Base-by-base conservation (phyloP, 2,113 vertebrate species). In the Thalassarche chlororhynchos region DNA sequence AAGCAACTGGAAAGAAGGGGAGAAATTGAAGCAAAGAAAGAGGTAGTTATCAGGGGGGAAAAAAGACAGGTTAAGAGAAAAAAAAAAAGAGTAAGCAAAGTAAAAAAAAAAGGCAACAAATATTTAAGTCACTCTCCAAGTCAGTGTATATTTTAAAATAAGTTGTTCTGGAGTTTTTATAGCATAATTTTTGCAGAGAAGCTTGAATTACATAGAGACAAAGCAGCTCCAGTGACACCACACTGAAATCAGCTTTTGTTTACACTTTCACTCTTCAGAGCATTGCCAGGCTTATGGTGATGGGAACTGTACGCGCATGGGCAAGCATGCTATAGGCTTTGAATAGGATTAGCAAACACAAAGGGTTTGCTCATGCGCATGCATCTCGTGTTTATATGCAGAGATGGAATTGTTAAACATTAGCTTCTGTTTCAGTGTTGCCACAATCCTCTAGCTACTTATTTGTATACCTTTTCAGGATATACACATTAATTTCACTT, bases 351-450 rank as follows among this genome's bases (percentile, higher is more conserved):
- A 87, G 62, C 57, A 13, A 40, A 55, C 80, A 95, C 96, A 91
- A 94, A 95, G 96, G 90, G 44, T 29, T 83, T 60, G 55, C 66
- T 95, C 87, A 71, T 65, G 94, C 84, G 75, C 87, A 47, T 8
- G 60, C 93, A 52, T 21, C 61, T 74, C 24, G 2, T 89, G 79
- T 90, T 87, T 89, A 88, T 87, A 40, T 62, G 88, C 69, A 18
- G 74, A 31, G 34, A 57, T 61, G 74, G 36, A 51, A 83, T 26
- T 38, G 29, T 47, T 75, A 66, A 38, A 44, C n/a, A 7, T 62
- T 14, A 62, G 62, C 93, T 80, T 57, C 72, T 83, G 52, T 49
- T 38, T 66, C 58, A 29, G 29, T 20, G 9, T 38, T 61, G 65
- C 68, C 44, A 62, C 58, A 31, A 17, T 42, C 25, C 71, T 55